A percentile compares a stretch with the other conserved stretches of the same genome.
Evolutionary conservation across 2,888 invertebrate species (phyloP).

Genomic region (Drosophila mercatorum): DNA sequence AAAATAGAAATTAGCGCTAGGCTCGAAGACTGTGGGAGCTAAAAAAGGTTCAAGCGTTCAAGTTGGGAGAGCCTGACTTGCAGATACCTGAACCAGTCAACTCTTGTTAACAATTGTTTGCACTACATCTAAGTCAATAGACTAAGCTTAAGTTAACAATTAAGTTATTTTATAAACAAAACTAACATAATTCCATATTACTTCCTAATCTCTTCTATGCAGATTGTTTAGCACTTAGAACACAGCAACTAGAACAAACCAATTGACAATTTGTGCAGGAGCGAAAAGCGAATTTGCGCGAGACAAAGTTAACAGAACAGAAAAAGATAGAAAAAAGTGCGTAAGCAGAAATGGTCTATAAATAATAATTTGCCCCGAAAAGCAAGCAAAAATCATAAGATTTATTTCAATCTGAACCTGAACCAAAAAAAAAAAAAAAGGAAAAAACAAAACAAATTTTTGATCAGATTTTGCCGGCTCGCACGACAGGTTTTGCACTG

Average conservation of each 20-base stretch:
- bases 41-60: neutral
- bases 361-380: neutral
- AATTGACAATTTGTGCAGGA: conserved; percentile 31
- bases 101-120: conserved; percentile 63
- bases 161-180: conserved; percentile 12
- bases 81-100: too few relatives aligned
- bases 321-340: conserved; percentile 50
- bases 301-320: conserved; percentile 15
- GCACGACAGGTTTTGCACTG: conserved; percentile 33
- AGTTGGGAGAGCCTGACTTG: neutral
- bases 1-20: conserved; percentile 61
- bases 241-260: conserved; percentile 29
- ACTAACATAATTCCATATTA: conserved; percentile 35
- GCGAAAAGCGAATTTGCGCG: conserved; percentile 21
- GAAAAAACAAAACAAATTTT: conserved; percentile 23
- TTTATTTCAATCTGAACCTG: conserved; percentile 53
- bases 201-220: conserved; percentile 13
- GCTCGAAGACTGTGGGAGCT: conserved; percentile 37
- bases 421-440: conserved; percentile 26
- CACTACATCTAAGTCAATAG: conserved; percentile 39
- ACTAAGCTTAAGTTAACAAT: conserved; percentile 33
- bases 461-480: conserved; percentile 42
- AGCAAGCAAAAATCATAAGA: conserved; percentile 32
- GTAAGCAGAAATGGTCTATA: conserved; percentile 58
- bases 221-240: conserved; percentile 60